Evolutionary conservation across 2,113 vertebrate genomes (phyloP).

Genomic region (Heptranchias perlo): DNA sequence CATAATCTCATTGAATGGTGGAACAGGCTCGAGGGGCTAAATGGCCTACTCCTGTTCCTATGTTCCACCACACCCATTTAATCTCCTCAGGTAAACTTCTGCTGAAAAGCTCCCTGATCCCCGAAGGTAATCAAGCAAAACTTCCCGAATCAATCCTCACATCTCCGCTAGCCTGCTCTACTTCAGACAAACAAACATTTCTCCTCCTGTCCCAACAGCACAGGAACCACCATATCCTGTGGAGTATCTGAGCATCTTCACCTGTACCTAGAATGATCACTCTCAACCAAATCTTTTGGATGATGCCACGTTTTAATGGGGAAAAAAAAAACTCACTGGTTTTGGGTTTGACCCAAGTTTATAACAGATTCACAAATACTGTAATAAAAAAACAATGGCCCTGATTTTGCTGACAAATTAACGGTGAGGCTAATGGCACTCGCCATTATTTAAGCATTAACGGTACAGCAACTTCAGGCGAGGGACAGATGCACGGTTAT

Average conservation of each 20-base stretch:
- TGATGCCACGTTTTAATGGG: not conserved
- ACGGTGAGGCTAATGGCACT: too few relatives aligned
- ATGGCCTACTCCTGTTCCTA: too few relatives aligned
- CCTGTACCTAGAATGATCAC: not conserved
- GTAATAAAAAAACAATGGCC: not conserved
- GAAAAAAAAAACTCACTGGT: not conserved
- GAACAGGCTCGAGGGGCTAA: too few relatives aligned
- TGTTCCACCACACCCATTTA: conserved; percentile 43
- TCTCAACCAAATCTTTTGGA: not conserved
- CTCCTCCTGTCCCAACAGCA: not conserved
- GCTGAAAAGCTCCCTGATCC: conserved; percentile 47
- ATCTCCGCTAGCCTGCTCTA: conserved; percentile 44
- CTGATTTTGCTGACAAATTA: too few relatives aligned
- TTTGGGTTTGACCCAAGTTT: not conserved
- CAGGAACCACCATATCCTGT: not conserved
- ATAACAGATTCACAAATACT: not conserved
- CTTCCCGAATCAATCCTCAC: conserved; percentile 43
- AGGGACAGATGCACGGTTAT: too few relatives aligned
- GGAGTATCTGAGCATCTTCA: too few relatives aligned
- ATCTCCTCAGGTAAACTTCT: conserved; percentile 53
- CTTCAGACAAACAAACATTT: not conserved
- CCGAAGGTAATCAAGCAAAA: conserved; percentile 41
- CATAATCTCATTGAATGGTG: too few relatives aligned
- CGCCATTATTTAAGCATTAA: too few relatives aligned
- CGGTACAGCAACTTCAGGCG: too few relatives aligned